These are phyloP conservation scores for Alauda arvensis DNA, from an alignment of 2,797 vertebrate species.

Conservation along the genomic window DNA sequence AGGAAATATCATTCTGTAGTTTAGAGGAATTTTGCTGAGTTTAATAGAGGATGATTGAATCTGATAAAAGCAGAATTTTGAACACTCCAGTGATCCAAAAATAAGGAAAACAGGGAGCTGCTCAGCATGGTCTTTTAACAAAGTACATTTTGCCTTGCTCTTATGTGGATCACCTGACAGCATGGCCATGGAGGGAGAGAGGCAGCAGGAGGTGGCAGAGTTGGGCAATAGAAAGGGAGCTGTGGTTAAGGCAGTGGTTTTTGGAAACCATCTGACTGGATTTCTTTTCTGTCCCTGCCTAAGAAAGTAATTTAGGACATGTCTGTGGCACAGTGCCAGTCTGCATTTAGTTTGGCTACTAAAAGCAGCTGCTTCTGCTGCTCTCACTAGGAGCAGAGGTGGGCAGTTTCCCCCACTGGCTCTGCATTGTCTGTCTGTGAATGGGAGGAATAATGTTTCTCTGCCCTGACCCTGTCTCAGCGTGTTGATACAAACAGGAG, in stretches of 20 bases:
- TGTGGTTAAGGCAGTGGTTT: slow-evolving; percentile 25
- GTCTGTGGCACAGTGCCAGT: not conserved
- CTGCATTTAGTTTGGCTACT: slow-evolving; percentile 1
- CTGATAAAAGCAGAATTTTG: not conserved
- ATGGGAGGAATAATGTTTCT: not conserved
- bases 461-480: not conserved
- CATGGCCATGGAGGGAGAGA: rapidly evolving
- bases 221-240: not conserved
- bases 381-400: not conserved
- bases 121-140: not conserved
- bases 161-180: not conserved
- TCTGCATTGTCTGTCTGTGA: not conserved
- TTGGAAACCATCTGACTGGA: not conserved
- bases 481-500: rapidly evolving
- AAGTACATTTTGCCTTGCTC: not conserved
- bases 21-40: not conserved
- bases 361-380: not conserved
- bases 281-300: not conserved
- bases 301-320: slow-evolving; percentile 1
- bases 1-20: not conserved
- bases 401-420: not conserved
- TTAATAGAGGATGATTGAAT: not conserved
- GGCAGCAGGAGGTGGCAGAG: not conserved
- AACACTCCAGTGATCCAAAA: not conserved
- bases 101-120: not conserved